These are phyloP conservation scores for Phyllostomus discolor DNA, from an alignment of 2,113 vertebrate species.

Conservation along the genomic window DNA sequence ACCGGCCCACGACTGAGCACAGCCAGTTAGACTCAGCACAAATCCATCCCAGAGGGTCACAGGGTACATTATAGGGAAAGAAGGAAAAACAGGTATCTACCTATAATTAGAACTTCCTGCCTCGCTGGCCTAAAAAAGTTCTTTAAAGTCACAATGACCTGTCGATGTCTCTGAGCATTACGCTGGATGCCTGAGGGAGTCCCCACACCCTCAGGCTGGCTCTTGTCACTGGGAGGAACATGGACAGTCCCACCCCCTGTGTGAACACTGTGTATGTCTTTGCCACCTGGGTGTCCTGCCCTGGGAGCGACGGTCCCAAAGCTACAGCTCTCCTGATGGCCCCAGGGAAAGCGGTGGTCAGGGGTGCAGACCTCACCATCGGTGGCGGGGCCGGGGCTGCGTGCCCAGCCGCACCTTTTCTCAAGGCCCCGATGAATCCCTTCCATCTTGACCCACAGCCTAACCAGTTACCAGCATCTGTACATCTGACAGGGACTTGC, in stretches of 20 bases:
- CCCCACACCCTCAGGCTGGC: background rate
- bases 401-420: background rate
- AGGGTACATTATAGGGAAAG: background rate
- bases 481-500: fast-evolving
- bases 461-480: background rate
- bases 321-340: background rate
- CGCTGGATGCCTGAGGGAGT: background rate
- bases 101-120: background rate
- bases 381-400: background rate
- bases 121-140: background rate
- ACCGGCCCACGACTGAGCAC: background rate
- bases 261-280: background rate
- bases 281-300: background rate
- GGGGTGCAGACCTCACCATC: background rate
- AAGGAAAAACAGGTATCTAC: background rate
- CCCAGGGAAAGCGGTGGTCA: background rate
- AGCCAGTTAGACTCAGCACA: background rate
- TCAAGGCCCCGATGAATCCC: background rate
- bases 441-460: background rate
- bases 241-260: too few species aligned
- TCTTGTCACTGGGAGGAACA: background rate
- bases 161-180: background rate
- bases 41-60: too few species aligned
- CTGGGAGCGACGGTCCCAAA: background rate
- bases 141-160: background rate